Evolutionary conservation across 2,113 vertebrate species (phyloP).

Genomic region (Antennarius striatus): DNA sequence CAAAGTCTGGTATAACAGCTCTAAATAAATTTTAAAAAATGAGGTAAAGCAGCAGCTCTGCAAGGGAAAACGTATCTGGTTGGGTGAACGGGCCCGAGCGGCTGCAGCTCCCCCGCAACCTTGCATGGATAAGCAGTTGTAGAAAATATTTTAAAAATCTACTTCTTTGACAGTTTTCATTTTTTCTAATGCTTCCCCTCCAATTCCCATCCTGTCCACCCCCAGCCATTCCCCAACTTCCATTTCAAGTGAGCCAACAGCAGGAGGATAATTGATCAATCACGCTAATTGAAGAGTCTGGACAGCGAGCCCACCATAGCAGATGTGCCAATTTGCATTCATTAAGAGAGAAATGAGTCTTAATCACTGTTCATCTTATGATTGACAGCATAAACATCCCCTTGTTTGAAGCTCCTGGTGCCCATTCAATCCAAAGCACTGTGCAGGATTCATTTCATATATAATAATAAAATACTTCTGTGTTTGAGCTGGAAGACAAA

Average conservation of each 20-base stretch:
- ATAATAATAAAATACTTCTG: slow-evolving; percentile 21
- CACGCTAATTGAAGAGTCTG: slow-evolving; percentile 84
- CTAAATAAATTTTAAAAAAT: too few relatives aligned
- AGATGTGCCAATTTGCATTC: slow-evolving; percentile 86
- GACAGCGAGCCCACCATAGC: slow-evolving; percentile 80
- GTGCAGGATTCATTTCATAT: slow-evolving; percentile 35
- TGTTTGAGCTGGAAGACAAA: slow-evolving; percentile 14
- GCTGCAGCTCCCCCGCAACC: too few relatives aligned
- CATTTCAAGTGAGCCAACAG: slow-evolving; percentile 67
- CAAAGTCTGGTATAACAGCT: too few relatives aligned
- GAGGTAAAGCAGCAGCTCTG: too few relatives aligned
- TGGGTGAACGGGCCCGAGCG: too few relatives aligned
- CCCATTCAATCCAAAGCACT: slow-evolving; percentile 39
- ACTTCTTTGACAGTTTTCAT: slow-evolving; percentile 29
- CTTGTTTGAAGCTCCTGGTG: slow-evolving; percentile 56
- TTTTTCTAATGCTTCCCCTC: slow-evolving; percentile 29
- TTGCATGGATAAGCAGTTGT: too few relatives aligned
- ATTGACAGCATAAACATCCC: slow-evolving; percentile 80
- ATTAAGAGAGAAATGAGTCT: slow-evolving; percentile 80
- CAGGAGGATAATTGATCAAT: slow-evolving; percentile 84
- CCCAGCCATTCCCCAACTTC: slow-evolving; percentile 41
- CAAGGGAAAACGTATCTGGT: too few relatives aligned
- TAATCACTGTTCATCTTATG: slow-evolving; percentile 78
- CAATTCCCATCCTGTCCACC: slow-evolving; percentile 4
- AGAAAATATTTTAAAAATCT: slow-evolving; percentile 32